These are phyloP conservation scores for Heliconius sara DNA, from an alignment of 2,888 invertebrate species.

Conservation along the genomic window DNA sequence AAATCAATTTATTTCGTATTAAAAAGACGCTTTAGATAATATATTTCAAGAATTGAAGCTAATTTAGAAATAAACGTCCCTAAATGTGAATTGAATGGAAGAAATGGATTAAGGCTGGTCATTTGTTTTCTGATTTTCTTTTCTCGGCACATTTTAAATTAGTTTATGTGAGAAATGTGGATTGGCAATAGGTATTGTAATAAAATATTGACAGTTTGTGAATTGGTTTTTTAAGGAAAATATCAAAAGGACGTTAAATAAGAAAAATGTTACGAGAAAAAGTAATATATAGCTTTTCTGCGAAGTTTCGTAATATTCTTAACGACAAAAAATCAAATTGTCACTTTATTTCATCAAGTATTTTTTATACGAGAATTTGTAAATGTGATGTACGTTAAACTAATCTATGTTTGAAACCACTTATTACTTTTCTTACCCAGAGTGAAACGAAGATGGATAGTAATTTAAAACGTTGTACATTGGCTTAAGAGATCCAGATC, in stretches of 20 bases:
- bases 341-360: not conserved
- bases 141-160: conserved; percentile 21
- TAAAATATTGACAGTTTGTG: not conserved
- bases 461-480: not conserved
- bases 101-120: conserved; percentile 32
- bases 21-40: conserved; percentile 24
- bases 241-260: not conserved
- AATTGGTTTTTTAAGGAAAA: not conserved
- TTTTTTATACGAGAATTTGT: not conserved
- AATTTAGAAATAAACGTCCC: conserved; percentile 37
- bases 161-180: not conserved
- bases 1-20: conserved; percentile 51
- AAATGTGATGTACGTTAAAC: not conserved
- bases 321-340: not conserved
- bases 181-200: not conserved
- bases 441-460: not conserved
- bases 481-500: not conserved
- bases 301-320: not conserved
- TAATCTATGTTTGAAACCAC: not conserved
- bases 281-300: not conserved
- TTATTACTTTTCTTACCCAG: not conserved
- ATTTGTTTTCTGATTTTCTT: conserved; percentile 27
- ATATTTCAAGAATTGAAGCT: conserved; percentile 24
- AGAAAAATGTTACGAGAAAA: not conserved
- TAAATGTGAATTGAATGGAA: conserved; percentile 36